Evolutionary conservation across 2,888 invertebrate genomes (phyloP).

Genomic region (Tiphia femorata): DNA sequence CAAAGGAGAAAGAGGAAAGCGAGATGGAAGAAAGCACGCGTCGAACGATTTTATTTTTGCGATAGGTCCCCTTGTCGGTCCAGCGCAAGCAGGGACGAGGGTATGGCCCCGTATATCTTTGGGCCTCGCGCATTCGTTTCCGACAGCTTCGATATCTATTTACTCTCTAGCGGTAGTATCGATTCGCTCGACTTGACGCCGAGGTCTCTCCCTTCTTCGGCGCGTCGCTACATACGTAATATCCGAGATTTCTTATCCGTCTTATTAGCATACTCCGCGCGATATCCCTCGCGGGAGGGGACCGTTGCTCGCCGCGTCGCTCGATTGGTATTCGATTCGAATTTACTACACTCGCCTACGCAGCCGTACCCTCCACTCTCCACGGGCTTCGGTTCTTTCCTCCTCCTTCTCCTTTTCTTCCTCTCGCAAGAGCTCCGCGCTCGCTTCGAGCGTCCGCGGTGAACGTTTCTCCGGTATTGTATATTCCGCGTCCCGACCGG

Average conservation of each 20-base stretch:
- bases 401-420: no score
- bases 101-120: background rate
- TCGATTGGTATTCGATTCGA: slow-evolving; percentile 2
- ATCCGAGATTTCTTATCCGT: slow-evolving; percentile 19
- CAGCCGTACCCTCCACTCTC: no score
- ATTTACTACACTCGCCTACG: no score
- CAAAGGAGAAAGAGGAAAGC: background rate
- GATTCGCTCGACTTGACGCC: slow-evolving; percentile 23
- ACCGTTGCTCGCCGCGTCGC: no score
- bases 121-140: no score
- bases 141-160: no score
- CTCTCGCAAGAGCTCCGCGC: no score
- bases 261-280: slow-evolving; percentile 42
- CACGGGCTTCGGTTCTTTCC: no score
- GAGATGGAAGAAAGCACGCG: background rate
- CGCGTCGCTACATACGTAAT: slow-evolving; percentile 11
- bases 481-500: no score
- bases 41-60: background rate
- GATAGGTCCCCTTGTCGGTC: background rate
- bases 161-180: slow-evolving; percentile 9
- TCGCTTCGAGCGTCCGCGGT: no score
- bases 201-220: slow-evolving; percentile 13
- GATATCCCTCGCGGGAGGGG: slow-evolving; percentile 28
- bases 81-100: background rate
- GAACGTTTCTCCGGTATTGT: no score